These are phyloP conservation scores for Congeria kusceri DNA, from an alignment of 2,888 invertebrate species.

Conservation along the genomic window DNA sequence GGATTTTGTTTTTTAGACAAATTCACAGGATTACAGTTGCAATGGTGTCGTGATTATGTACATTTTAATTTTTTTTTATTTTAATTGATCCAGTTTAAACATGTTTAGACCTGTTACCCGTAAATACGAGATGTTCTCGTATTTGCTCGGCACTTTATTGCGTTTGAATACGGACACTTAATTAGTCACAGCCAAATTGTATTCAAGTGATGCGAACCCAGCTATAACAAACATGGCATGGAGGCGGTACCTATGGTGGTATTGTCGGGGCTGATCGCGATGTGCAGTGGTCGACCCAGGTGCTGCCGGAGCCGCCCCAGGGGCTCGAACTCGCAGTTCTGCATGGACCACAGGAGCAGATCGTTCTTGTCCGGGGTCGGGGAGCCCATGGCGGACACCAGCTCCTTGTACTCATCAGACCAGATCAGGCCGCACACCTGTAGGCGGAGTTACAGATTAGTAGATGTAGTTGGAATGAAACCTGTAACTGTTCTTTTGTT, in stretches of 20 bases:
- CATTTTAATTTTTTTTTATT: too few relatives aligned
- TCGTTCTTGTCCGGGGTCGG: conserved; percentile 68
- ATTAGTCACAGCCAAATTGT: too few relatives aligned
- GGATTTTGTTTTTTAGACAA: background rate
- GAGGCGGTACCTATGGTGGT: conserved; percentile 71
- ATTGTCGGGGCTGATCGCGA: conserved; percentile 71
- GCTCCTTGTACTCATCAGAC: conserved; percentile 73
- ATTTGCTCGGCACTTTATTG: too few relatives aligned
- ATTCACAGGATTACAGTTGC: background rate
- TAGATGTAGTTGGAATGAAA: too few relatives aligned
- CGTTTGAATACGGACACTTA: too few relatives aligned
- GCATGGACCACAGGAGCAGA: conserved; percentile 71
- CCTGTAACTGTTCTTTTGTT: too few relatives aligned
- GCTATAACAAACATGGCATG: too few relatives aligned
- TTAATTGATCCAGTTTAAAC: too few relatives aligned
- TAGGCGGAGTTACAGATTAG: background rate
- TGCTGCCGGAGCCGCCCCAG: conserved; percentile 67
- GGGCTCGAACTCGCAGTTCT: conserved; percentile 64
- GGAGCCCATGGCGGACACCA: conserved; percentile 72
- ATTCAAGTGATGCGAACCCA: too few relatives aligned
- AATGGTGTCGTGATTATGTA: background rate
- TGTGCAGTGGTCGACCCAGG: conserved; percentile 66
- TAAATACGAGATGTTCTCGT: too few relatives aligned
- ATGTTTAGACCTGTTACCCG: too few relatives aligned
- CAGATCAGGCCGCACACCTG: conserved; percentile 74